phyloP scores from a whole-genome alignment of 2,797 vertebrate species.

The Channallabes apus region DNA sequence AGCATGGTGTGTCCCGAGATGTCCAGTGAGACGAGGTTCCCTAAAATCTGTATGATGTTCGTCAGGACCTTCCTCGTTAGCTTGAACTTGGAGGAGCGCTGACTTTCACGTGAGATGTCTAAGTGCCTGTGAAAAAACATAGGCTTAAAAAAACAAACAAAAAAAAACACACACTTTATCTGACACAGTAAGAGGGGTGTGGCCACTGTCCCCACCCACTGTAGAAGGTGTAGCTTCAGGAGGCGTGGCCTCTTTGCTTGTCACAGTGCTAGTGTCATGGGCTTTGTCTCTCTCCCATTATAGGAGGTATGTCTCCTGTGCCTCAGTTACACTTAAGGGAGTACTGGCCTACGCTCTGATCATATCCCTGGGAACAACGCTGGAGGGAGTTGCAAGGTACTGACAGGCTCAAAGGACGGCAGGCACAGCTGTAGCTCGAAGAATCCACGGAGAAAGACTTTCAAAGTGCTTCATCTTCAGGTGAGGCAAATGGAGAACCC shows the following conservation, averaged over 20 bases:
- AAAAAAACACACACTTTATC: not conserved
- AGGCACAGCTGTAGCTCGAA: no score
- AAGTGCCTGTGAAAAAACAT: constrained; percentile 77
- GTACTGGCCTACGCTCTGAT: no score
- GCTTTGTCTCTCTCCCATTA: no score
- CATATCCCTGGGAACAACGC: no score
- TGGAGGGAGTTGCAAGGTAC: no score
- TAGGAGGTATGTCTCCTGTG: no score
- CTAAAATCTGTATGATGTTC: constrained; percentile 84
- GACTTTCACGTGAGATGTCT: constrained; percentile 89
- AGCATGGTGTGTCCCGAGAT: constrained; percentile 95
- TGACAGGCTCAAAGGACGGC: no score
- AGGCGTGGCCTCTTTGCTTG: not conserved
- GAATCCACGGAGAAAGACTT: no score
- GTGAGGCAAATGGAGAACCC: no score
- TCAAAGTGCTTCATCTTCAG: no score
- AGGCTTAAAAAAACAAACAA: constrained; percentile 34
- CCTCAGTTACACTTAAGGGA: no score
- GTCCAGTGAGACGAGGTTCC: constrained; percentile 88
- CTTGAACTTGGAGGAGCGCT: constrained; percentile 89
- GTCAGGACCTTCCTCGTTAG: constrained; percentile 88
- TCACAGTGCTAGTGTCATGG: no score
- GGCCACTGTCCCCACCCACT: not conserved
- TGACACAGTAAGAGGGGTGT: not conserved
- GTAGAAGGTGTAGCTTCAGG: not conserved